Base-by-base conservation (phyloP, 2,888 invertebrate genomes). In the Macaria liturata region DNA sequence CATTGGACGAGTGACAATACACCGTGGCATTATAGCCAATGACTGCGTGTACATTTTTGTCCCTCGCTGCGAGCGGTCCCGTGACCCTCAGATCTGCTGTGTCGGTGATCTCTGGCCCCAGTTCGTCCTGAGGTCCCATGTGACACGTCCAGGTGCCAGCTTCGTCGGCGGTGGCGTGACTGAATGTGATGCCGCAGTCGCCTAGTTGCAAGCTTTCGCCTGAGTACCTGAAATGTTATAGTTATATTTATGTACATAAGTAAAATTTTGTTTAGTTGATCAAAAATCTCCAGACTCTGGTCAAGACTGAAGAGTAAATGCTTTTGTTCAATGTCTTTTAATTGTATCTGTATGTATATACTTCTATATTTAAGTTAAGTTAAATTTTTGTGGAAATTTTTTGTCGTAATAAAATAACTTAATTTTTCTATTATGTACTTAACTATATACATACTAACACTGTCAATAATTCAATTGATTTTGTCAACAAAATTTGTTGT, bases 91-190 rank as follows among this genome's bases (percentile, higher is more conserved):
- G 85, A 8, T 70, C 55, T 1, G 92, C 68, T 20, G 62, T 48
- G 8, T 87, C 82, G 0, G 76, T 83, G 0, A 81, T 5, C 73
- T 93, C 93, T 0, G 88, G 45, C 0, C 89, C 89, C 4, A 81
- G 55, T 37, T 72, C 68, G 6, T 78, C 68, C 9, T 71, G 71
- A 0, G 83, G 82, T 0, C 92, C 93, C 88, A 92, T 91, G 59
- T 92, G 90, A 57, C 93, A 93, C 1, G 76, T 80, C 93, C 93
- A 93, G 31, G 64, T 61, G 0, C 93, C 93, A 2, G 72, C 74
- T 40, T 92, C 90, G 1, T 75, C 69, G 6, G 60, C 58, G 3
- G 70, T 68, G 0, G 82, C 84, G 3, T 81, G 74, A 0, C 68
- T 62, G 59, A 93, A 86, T 0, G 83, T 90, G 6, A 93, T 86